Evolutionary conservation across 2,113 vertebrate genomes (phyloP), one percentile per base, ranked within the genome.

Genomic region (Hirundichthys speculiger): DNA sequence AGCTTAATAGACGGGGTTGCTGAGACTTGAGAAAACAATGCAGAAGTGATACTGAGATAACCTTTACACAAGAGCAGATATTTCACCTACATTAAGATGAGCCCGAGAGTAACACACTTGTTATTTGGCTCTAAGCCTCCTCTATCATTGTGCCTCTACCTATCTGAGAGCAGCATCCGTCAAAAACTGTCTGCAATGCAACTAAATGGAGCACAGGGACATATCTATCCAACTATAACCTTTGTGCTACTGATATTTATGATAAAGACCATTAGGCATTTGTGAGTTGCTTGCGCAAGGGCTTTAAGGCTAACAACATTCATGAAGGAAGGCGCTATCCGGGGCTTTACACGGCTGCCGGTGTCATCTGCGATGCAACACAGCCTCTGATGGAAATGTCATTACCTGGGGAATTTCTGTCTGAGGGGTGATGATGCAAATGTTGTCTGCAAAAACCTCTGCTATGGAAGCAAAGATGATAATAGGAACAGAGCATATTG

Each of bases 221-320:
- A 75, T 69, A 93, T 93, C 85, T 79, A 90, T 93, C 91, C 87
- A 85, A 82, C 77, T 66, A 65, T 92, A 92, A 94, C 93, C 93
- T 94, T 94, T 93, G 83, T 87, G 64, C 80, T 55, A 74, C 79
- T 87, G 84, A 88, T 90, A 89, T 91, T 90, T 90, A 90, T 86
- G 86, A 92, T 91, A 89, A 89, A 90, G 86, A 80, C 88, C 83
- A 91, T 92, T 91, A 92, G 83, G 72, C 66, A 74, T 76, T 79
- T 75, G 82, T 82, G 66, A 85, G 72, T 83, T 89, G 80, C 87
- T 88, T 81, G 85, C 72, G 48, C 73, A 80, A 88, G 87, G 86
- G 86, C 72, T 89, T 89, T 76, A 83, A 87, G 89, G 91, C 88
- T 86, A 93, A 91, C 80, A 81, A 82, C 53, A 19, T 20, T 84